A percentile compares a stretch with the other conserved stretches of the same genome.
These are phyloP conservation scores for Rhea americana DNA, from an alignment of 2,113 vertebrate genomes.

Conservation along the genomic window DNA sequence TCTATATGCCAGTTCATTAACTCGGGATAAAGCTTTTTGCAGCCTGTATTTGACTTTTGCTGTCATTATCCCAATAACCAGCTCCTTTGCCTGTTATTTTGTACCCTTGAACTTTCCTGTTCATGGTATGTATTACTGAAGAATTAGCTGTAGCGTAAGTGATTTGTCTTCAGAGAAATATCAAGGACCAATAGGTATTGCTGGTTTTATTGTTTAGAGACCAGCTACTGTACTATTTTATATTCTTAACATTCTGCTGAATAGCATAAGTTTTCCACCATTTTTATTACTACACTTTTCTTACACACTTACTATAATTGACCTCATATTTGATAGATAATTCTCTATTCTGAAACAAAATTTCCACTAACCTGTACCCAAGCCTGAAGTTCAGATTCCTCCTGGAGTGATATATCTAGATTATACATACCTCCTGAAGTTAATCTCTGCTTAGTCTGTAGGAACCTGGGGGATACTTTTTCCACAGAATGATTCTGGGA, in stretches of 20 bases:
- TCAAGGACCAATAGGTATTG: not conserved
- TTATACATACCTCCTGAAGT: not conserved
- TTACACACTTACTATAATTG: not conserved
- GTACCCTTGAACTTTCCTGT: not conserved
- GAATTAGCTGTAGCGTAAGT: not conserved
- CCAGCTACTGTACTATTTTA: not conserved
- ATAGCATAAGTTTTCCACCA: not conserved
- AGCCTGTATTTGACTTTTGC: not conserved
- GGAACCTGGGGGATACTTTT: not conserved
- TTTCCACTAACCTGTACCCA: not conserved
- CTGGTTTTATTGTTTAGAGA: not conserved
- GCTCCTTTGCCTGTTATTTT: not conserved
- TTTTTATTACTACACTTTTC: not conserved
- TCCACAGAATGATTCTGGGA: not conserved
- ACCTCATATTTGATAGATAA: not conserved
- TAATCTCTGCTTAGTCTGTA: not conserved
- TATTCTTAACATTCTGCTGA: not conserved
- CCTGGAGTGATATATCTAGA: not conserved
- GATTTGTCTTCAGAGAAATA: not conserved
- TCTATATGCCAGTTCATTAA: constrained; percentile 9
- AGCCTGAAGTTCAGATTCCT: not conserved
- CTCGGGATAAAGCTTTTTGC: not conserved
- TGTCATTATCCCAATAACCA: not conserved
- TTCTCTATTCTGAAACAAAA: not conserved
- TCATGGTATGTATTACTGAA: not conserved